These are phyloP conservation scores for Salvelinus namaycush DNA, from an alignment of 2,113 vertebrate species.

Conservation along the genomic window DNA sequence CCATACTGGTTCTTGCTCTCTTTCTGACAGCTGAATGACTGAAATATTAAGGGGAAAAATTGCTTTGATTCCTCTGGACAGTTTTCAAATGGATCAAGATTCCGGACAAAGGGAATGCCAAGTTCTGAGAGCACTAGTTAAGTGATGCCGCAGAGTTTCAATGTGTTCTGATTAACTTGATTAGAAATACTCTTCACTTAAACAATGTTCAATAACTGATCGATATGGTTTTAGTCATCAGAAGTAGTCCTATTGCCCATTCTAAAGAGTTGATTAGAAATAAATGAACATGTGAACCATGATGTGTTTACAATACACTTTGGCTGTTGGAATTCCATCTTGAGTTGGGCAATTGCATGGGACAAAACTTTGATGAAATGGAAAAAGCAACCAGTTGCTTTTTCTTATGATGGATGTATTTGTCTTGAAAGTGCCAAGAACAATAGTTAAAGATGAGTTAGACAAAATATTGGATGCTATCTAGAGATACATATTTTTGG, in stretches of 20 bases:
- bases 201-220: slow-evolving; percentile 46
- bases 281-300: slow-evolving; percentile 5
- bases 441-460: slow-evolving; percentile 12
- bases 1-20: not conserved
- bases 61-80: slow-evolving; percentile 27
- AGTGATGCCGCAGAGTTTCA: slow-evolving; percentile 5
- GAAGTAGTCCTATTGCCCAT: not conserved
- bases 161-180: slow-evolving; percentile 11
- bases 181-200: slow-evolving; percentile 19
- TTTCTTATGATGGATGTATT: slow-evolving; percentile 41
- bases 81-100: slow-evolving; percentile 2
- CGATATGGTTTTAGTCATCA: slow-evolving; percentile 9
- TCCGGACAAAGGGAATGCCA: slow-evolving; percentile 28
- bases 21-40: slow-evolving; percentile 13
- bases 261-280: slow-evolving; percentile 20
- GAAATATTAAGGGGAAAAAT: slow-evolving; percentile 8
- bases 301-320: slow-evolving; percentile 14
- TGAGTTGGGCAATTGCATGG: not conserved
- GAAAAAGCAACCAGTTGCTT: not conserved
- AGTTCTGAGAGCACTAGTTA: slow-evolving; percentile 9
- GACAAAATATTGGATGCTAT: slow-evolving; percentile 33
- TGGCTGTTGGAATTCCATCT: not conserved
- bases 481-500: slow-evolving; percentile 38
- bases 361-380: not conserved
- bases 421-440: slow-evolving; percentile 62